Evolutionary conservation across 2,113 vertebrate species (phyloP).

Genomic region (Cromileptes altivelis): DNA sequence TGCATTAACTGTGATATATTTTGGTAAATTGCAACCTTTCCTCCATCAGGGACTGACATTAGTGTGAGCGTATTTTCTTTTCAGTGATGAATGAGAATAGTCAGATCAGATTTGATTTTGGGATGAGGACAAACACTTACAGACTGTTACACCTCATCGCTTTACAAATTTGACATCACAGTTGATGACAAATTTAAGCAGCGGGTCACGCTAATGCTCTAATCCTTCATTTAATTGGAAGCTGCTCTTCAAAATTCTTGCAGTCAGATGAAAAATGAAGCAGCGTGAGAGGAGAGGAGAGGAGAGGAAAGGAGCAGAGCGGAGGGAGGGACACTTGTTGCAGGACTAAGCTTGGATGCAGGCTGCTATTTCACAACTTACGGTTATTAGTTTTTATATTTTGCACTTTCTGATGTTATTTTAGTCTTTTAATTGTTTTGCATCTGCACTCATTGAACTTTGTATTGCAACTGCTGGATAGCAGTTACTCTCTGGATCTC

Average conservation of each 20-base stretch:
- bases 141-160: not conserved
- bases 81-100: not conserved
- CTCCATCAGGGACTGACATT: not conserved
- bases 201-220: not conserved
- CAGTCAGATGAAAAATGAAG: slow-evolving; percentile 2
- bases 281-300: not conserved
- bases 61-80: not conserved
- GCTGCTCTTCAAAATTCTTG: not conserved
- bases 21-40: not conserved
- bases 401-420: too few species aligned
- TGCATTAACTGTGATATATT: not conserved
- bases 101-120: not conserved
- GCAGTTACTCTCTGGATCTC: too few species aligned
- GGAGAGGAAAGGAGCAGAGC: too few species aligned
- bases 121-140: not conserved
- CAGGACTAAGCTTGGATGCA: too few species aligned
- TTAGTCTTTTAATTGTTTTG: too few species aligned
- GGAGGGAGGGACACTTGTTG: too few species aligned
- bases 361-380: too few species aligned
- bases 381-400: too few species aligned
- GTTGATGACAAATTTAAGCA: not conserved
- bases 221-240: slow-evolving; percentile 10
- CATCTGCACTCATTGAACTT: too few species aligned
- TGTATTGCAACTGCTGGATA: too few species aligned
- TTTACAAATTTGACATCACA: not conserved